Evolutionary conservation across 2,888 invertebrate genomes (phyloP), one percentile per base, ranked within the genome.

Genomic region (Prosapia bicincta): DNA sequence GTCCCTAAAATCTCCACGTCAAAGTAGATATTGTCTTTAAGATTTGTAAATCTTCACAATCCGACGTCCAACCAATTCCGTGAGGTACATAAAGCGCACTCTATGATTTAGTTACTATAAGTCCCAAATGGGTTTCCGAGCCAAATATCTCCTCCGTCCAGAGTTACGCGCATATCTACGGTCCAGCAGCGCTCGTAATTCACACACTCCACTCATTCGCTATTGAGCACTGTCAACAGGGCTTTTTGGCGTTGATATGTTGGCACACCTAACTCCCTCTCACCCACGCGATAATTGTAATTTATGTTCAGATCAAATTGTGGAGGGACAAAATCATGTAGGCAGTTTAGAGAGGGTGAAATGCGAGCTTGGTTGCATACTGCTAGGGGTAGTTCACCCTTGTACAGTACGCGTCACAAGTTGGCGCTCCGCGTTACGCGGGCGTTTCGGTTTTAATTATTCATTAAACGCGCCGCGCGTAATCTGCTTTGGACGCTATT

Each of bases 181-280:
- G 5, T 13, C 54, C 54, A 20, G 54, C 54, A 54, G n/a, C 20
- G 54, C 54, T 54, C 54, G 20, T 54, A 54, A 54, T 54, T 54
- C 54, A 54, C 1, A 20, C 54, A 54, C 54, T 54, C 54, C 20
- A 54, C 54, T 54, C 54, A 20, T 54, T 54, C 20, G 54, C 54
- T 20, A 54, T 54, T 54, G 54, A 54, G 54, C 20, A 54, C 54
- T 54, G 54, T 54, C 54, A 54, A 54, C 54, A 54, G 54, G 54
- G 54, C 54, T 54, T 54, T 54, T 54, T 54, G 54, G 54, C 54
- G 54, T 54, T 54, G 54, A 54, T 54, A 54, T 54, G 54, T 54
- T 54, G 54, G 54, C 54, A 54, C 54, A 54, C 54, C 54, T 54
- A 54, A 54, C 54, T 20, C 54, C 54, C 54, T 54, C 54, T 54